These are phyloP conservation scores for Mesaphorura yosii DNA, from an alignment of 1,140 invertebrate genomes.

Conservation along the genomic window DNA sequence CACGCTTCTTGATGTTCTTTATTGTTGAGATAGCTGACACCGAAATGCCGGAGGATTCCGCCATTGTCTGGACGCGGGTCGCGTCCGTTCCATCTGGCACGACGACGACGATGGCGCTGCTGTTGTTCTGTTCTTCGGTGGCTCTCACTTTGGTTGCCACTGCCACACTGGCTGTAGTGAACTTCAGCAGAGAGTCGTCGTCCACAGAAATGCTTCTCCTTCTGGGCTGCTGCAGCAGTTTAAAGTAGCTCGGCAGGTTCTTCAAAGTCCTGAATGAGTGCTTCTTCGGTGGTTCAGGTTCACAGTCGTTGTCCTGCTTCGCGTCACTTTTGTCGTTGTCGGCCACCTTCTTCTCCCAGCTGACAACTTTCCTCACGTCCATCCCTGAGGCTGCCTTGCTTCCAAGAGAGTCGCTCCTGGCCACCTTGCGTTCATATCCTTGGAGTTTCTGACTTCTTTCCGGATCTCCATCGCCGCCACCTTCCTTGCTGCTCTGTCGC, in stretches of 20 bases:
- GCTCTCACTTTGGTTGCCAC: constrained; percentile 3
- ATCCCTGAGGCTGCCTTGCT: constrained; percentile 1
- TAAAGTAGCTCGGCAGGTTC: constrained; percentile 13
- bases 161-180: constrained; percentile 1
- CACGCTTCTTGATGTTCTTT: too few species aligned
- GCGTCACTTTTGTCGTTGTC: too few species aligned
- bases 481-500: too few species aligned
- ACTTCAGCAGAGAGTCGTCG: constrained; percentile 17
- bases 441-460: too few species aligned
- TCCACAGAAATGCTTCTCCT: constrained; percentile 15
- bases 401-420: background rate
- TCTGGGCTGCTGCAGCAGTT: constrained; percentile 26
- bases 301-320: background rate
- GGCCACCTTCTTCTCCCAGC: too few species aligned
- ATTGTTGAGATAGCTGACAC: too few species aligned
- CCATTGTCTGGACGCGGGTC: too few species aligned
- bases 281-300: constrained; percentile 9
- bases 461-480: too few species aligned
- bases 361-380: too few species aligned
- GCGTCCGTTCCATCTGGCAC: background rate
- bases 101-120: background rate
- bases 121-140: constrained; percentile 6
- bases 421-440: background rate
- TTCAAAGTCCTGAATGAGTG: constrained; percentile 24
- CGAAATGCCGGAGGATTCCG: too few species aligned